Base-by-base conservation (phyloP, 2,888 invertebrate species). In the Tenthredo notha region DNA sequence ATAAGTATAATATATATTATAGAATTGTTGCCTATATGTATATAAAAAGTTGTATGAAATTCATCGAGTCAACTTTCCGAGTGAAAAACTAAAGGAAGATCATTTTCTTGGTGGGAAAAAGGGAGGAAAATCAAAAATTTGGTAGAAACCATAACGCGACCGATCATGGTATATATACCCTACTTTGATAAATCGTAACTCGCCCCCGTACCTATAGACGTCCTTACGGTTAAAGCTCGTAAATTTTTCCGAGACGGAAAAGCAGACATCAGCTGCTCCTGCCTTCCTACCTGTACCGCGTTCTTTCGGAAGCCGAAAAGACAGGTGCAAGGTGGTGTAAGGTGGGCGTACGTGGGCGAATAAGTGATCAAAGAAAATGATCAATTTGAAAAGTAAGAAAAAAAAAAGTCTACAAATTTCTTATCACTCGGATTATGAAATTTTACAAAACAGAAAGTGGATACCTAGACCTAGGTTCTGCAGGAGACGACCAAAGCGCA, bases 221-320 rank as follows among this genome's bases (percentile, higher is more conserved):
- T 25, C 21, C 12, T 40, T 7, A 21, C 2, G 9, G n/a, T 43
- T 43, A 43, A 43, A 21, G 67, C 67, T 70, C 37, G 37, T 70
- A 70, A 70, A 37, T 70, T n/a, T 37, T 37, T 15, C 70, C 37
- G 18, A 18, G 15, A 43, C 9, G 72, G 43, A 74, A 40, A 74
- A 74, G 72, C 72, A 43, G 72, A 2, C 72, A 25, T 74, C 72
- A 74, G 43, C 72, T 43, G 72, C 72, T 74, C 12, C 40, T 7
- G 25, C 7, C 25, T 58, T 9, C 6, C 21, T 61, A 61, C 61
- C 25, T 50, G 50, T 25, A 21, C n/a, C 61, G 2, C 25, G 25
- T 61, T 25, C 7, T 12, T 33, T 67, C 12, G 33, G 33, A 33
- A 67, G 74, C 9, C 74, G n/a, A 72, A 43, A 25, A 43, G 43